These are phyloP conservation scores for Natator depressus DNA, from an alignment of 2,113 vertebrate species.

Conservation along the genomic window DNA sequence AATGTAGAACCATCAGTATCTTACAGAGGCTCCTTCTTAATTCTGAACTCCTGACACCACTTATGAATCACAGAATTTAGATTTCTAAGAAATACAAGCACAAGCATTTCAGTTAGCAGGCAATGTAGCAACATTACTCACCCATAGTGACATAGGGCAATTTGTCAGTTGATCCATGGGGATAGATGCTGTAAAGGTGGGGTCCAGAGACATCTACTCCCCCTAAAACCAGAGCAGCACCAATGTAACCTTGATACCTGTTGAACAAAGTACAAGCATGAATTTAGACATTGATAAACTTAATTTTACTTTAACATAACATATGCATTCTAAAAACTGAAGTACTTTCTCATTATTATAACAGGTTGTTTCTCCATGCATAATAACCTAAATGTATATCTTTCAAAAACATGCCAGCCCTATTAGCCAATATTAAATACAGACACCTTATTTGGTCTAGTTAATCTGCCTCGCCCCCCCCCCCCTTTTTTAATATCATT, in stretches of 20 bases:
- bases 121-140: conserved; percentile 69
- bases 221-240: conserved; percentile 93
- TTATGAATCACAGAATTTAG: rapidly evolving
- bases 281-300: background rate
- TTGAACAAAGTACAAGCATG: rapidly evolving
- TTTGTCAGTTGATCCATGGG: conserved; percentile 98
- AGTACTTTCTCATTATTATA: background rate
- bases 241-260: conserved; percentile 99
- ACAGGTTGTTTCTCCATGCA: background rate
- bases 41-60: background rate
- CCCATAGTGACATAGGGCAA: conserved; percentile 99
- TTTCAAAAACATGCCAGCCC: background rate
- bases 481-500: too few species aligned
- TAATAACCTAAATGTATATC: background rate
- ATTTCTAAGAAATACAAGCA: rapidly evolving
- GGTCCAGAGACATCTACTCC: conserved; percentile 93
- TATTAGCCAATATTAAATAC: background rate
- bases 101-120: rapidly evolving
- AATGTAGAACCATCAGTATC: rapidly evolving
- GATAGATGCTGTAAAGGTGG: conserved; percentile 98
- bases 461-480: background rate
- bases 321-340: rapidly evolving
- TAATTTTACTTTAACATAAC: background rate
- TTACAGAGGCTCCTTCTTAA: rapidly evolving
- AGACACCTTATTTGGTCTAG: background rate